Evolutionary conservation across 2,113 vertebrate genomes (phyloP).

Genomic region (Callocephalon fimbriatum): DNA sequence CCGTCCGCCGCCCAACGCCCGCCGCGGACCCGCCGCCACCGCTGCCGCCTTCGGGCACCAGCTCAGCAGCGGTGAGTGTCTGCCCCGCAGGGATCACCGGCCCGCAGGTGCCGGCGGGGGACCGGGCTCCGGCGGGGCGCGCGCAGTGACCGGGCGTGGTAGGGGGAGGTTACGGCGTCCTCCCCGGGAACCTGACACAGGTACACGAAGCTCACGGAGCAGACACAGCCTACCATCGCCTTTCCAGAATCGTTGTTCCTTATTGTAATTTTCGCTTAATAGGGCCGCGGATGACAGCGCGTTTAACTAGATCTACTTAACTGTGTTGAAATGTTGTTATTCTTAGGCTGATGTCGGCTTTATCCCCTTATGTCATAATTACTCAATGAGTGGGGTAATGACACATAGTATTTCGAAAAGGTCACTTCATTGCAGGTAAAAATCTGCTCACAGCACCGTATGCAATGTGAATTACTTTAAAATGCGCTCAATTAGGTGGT

Average conservation of each 20-base stretch:
- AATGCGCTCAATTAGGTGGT: neutral
- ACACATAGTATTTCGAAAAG: neutral
- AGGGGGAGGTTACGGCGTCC: fast-evolving
- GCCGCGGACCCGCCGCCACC: neutral
- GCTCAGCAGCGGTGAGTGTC: constrained; percentile 87
- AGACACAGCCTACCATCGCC: neutral
- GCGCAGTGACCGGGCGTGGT: neutral
- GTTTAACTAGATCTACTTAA: neutral
- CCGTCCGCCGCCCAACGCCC: constrained; percentile 40
- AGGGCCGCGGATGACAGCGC: neutral
- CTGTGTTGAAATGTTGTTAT: neutral
- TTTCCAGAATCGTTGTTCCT: neutral
- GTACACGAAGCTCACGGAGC: fast-evolving
- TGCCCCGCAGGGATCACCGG: neutral
- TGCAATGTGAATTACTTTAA: neutral
- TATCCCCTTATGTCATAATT: neutral
- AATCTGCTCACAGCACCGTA: neutral
- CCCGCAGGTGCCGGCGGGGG: neutral
- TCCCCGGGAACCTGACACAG: neutral
- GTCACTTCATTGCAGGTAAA: neutral
- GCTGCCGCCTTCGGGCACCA: constrained; percentile 82
- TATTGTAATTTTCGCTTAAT: neutral
- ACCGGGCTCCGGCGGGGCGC: neutral
- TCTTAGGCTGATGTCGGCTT: neutral
- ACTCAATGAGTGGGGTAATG: neutral